These are phyloP conservation scores for Hydractinia symbiolongicarpus DNA, from an alignment of 30 jellyfish, hydroid and myxozoan species.

Conservation along the genomic window DNA sequence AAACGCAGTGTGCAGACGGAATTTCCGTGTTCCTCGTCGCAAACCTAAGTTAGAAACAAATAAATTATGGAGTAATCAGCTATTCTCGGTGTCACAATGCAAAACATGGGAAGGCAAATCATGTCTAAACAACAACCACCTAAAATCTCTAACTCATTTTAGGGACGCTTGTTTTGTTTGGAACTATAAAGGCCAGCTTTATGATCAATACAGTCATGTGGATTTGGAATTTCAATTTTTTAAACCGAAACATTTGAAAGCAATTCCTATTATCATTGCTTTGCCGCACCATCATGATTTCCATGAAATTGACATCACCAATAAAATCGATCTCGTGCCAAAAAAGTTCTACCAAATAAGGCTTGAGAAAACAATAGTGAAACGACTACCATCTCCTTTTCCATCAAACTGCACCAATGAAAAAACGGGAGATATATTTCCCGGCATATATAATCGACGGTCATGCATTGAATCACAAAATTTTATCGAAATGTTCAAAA, in stretches of 20 bases:
- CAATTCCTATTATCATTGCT: conserved; percentile 15
- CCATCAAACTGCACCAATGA: conserved; percentile 21
- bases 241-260: neutral
- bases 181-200: conserved; percentile 18
- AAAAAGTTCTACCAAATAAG: neutral
- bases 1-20: conserved; percentile 1
- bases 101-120: conserved; percentile 20
- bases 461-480: conserved; percentile 17
- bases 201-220: conserved; percentile 22
- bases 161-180: conserved; percentile 2
- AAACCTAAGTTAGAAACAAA: neutral
- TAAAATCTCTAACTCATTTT: neutral
- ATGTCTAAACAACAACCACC: neutral
- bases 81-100: conserved; percentile 17
- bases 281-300: conserved; percentile 8
- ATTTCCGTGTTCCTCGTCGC: neutral
- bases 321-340: conserved; percentile 2
- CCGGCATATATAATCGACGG: conserved; percentile 15
- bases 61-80: conserved; percentile 10
- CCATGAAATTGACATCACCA: conserved; percentile 2
- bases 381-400: conserved; percentile 23
- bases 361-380: conserved; percentile 12
- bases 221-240: conserved; percentile 11
- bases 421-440: conserved; percentile 16
- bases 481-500: neutral